A percentile compares a stretch with the other conserved stretches of the same genome.
Evolutionary conservation across 2,797 vertebrate genomes (phyloP).

Genomic region (Leptatherina wallacei): DNA sequence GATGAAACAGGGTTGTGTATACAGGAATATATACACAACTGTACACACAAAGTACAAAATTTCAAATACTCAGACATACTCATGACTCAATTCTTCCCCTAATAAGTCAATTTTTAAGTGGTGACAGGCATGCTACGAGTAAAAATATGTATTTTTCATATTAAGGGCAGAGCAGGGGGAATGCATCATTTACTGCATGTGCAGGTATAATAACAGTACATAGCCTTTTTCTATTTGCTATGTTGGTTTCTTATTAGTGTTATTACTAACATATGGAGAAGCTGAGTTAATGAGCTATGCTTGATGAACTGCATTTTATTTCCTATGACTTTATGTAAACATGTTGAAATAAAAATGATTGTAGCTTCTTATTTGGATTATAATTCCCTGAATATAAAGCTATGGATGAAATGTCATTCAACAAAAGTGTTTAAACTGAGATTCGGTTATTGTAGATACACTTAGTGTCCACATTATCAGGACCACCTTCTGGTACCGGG

Average conservation of each 20-base stretch:
- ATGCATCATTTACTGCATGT: conserved; percentile 71
- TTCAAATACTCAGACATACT: conserved; percentile 45
- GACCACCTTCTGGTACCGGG: too few species aligned
- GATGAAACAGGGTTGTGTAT: conserved; percentile 1
- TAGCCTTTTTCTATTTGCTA: conserved; percentile 83
- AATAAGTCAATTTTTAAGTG: conserved; percentile 40
- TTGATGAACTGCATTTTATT: conserved; percentile 47
- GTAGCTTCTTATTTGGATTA: background rate
- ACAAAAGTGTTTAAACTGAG: background rate
- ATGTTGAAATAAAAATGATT: background rate
- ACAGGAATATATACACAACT: conserved; percentile 58
- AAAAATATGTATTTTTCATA: conserved; percentile 68
- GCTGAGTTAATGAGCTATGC: conserved; percentile 41
- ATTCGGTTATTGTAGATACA: background rate
- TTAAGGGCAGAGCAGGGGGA: conserved; percentile 47
- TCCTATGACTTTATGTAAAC: conserved; percentile 60
- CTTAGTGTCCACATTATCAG: too few species aligned
- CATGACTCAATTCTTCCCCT: conserved; percentile 36
- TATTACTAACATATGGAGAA: conserved; percentile 70
- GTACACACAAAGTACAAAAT: conserved; percentile 66
- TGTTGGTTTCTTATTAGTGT: conserved; percentile 68
- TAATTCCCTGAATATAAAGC: conserved; percentile 45
- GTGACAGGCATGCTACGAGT: conserved; percentile 78
- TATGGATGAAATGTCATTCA: background rate
- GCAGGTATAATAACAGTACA: conserved; percentile 86